Base-by-base conservation (phyloP, 2,113 vertebrate genomes). In the Bostrychus sinensis region DNA sequence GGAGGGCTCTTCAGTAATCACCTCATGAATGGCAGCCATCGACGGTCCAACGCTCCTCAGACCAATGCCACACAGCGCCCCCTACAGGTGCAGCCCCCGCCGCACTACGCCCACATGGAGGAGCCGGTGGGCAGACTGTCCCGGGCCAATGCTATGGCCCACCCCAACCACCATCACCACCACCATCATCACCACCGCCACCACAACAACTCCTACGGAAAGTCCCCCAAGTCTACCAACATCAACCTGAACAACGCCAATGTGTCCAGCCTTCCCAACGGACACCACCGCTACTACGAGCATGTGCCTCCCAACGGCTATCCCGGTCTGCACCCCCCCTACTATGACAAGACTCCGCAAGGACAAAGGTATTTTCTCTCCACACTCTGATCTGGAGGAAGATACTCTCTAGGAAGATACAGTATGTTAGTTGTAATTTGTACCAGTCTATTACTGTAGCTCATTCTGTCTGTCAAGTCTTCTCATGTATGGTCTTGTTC, bases 221-320 rank as follows among this genome's bases (percentile, higher is more conserved):
- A 98, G 90, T 92, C 94, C 64, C 94, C 96, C 61, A 98, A 96
- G 81, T 98, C 96, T 82, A 98, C 95, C 80, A 98, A 98, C 91
- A 95, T 95, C 92, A 99, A 98, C 89, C 95, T 99, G 89, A 99
- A 99, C 93, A 99, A 99, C 65, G 97, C 97, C 92, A 98, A 98
- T 54, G 70, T 95, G 88, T 97, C 95, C 89, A 95, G 95, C 88
- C 86, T 94, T 70, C 91, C 93, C 84, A 95, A 96, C 1, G 95
- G 95, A 66, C 93, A 93, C 72, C 89, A 88, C 84, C 92, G 92
- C 67, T 93, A 84, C 82, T 93, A 92, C 12, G 94, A 98, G 54
- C 94, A 92, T 1, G 86, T 92, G 1, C 93, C 93, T 62, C 92
- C 94, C 55, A 97, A 95, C 0, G 88, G 94, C 36, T 94, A 93